A percentile compares a stretch with the other conserved stretches of the same genome.
Evolutionary conservation across 1,140 invertebrate species (phyloP).

Genomic region (Plodia interpunctella): DNA sequence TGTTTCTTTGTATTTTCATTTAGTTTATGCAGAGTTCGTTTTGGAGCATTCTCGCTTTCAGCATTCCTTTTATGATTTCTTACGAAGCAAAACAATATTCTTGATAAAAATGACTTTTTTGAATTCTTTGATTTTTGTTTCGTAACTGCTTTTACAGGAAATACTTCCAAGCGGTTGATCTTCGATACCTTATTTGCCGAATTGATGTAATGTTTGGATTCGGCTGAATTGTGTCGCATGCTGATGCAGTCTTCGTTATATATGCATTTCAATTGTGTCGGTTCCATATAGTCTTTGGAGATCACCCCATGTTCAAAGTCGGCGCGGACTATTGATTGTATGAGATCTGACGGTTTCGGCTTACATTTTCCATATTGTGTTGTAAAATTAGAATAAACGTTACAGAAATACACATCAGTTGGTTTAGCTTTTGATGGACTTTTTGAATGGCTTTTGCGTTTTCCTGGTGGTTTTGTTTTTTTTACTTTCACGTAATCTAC

Average conservation of each 20-base stretch:
- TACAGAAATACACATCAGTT: conserved; percentile 11
- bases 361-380: background rate
- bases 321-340: background rate
- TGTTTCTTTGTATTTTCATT: background rate
- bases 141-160: conserved; percentile 16
- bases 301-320: background rate
- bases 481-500: conserved; percentile 9
- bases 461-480: conserved; percentile 7
- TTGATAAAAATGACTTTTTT: conserved; percentile 15
- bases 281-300: background rate
- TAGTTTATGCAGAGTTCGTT: no score
- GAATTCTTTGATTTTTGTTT: conserved; percentile 9
- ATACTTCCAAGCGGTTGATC: conserved; percentile 9
- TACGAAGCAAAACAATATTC: conserved; percentile 19
- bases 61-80: background rate
- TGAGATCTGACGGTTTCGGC: background rate
- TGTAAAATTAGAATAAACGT: background rate
- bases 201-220: background rate
- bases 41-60: background rate
- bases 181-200: background rate
- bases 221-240: background rate
- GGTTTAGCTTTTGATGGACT: background rate
- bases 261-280: background rate
- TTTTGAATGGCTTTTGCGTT: background rate
- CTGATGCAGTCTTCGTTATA: background rate